Evolutionary conservation across 2,797 vertebrate species (phyloP).

Genomic region (Coluber constrictor): DNA sequence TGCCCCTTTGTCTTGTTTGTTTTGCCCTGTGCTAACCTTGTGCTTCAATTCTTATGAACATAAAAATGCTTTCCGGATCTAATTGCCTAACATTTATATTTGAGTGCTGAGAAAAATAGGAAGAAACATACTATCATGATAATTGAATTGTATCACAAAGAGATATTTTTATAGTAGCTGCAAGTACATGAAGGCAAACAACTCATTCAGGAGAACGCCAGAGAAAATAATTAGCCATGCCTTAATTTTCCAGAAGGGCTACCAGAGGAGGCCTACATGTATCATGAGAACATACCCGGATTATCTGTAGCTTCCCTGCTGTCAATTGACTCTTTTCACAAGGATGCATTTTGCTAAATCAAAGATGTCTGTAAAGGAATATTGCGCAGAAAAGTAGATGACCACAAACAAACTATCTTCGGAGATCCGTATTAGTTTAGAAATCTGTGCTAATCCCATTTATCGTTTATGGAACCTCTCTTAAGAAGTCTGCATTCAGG

Average conservation of each 20-base stretch:
- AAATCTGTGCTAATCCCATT: not conserved
- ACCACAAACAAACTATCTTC: not conserved
- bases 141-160: not conserved
- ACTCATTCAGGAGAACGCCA: not conserved
- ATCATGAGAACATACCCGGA: not conserved
- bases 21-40: not conserved
- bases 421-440: not conserved
- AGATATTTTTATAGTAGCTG: not conserved
- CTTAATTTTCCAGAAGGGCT: not conserved
- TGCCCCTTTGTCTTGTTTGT: not conserved
- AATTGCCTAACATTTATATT: not conserved
- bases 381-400: not conserved
- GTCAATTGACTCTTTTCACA: not conserved
- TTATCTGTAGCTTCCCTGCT: not conserved
- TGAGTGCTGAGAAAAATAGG: not conserved
- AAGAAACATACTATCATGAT: not conserved
- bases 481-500: not conserved
- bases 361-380: not conserved
- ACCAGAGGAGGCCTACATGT: not conserved
- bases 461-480: not conserved
- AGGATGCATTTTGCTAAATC: not conserved
- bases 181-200: not conserved
- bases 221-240: not conserved
- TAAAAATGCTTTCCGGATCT: not conserved
- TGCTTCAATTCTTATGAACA: not conserved